These are phyloP conservation scores for Cotesia typhae DNA, from an alignment of 1,140 invertebrate species.

Conservation along the genomic window DNA sequence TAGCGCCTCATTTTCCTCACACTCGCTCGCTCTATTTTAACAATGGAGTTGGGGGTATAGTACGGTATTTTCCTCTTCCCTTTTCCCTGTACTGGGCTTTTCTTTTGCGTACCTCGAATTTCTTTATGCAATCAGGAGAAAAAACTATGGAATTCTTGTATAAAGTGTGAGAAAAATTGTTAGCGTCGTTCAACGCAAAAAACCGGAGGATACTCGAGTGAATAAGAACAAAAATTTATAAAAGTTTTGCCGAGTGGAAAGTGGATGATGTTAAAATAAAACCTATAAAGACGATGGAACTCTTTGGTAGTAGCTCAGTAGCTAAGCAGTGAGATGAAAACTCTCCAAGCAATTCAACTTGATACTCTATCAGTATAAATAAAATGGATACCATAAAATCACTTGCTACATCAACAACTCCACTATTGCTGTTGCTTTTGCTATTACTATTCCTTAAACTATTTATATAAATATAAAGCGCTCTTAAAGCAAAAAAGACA, in stretches of 20 bases:
- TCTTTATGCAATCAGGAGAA: constrained; percentile 34
- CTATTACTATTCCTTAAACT: no score
- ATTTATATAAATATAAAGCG: no score
- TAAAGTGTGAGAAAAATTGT: constrained; percentile 30
- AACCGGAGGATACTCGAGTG: neutral
- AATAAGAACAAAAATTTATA: neutral
- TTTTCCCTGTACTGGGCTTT: neutral
- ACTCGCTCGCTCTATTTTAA: neutral
- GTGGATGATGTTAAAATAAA: no score
- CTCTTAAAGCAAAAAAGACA: no score
- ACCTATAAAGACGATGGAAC: no score
- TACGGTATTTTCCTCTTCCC: neutral
- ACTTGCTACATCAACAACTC: no score
- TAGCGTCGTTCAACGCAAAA: constrained; percentile 18
- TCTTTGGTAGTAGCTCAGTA: neutral
- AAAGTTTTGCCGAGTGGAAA: neutral
- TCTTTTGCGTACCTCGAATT: constrained; percentile 22
- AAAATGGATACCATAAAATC: constrained; percentile 3
- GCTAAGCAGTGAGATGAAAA: neutral
- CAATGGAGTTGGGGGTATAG: neutral
- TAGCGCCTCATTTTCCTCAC: neutral
- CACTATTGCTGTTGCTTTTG: no score
- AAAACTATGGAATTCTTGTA: constrained; percentile 28
- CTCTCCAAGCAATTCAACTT: no score
- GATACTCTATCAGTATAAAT: constrained; percentile 4